Percentiles rank a stretch among this genome's conserved stretches.
Conservation (phyloP, 2,113 vertebrate genomes). For the Piaya cayana region DNA sequence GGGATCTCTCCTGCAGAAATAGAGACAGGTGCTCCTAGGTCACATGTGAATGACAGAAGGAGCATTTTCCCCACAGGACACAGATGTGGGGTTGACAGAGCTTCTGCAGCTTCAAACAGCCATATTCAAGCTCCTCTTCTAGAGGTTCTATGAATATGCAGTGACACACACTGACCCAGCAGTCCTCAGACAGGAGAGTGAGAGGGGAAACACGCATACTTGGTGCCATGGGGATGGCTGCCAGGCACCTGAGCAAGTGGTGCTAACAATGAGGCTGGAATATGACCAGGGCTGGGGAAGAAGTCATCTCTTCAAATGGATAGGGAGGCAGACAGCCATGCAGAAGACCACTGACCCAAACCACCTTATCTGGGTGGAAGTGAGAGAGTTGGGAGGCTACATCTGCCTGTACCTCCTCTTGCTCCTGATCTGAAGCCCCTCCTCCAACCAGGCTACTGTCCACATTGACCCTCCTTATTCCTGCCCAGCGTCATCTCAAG, state of each 20-base stretch:
- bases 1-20: background rate
- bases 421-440: background rate
- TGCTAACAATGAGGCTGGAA: background rate
- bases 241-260: background rate
- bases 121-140: background rate
- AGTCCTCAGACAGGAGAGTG: background rate
- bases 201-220: background rate
- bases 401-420: background rate
- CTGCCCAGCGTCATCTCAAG: background rate
- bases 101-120: background rate
- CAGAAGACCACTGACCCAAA: background rate
- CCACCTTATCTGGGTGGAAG: background rate
- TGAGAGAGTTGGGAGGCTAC: background rate
- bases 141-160: accelerated
- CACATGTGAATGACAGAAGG: accelerated
- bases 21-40: background rate
- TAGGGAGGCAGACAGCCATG: background rate
- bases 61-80: background rate
- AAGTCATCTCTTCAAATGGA: background rate
- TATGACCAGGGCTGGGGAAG: background rate
- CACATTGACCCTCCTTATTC: background rate
- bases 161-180: accelerated
- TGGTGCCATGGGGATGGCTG: accelerated
- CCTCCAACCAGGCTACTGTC: background rate
- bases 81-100: background rate